Percentiles rank a stretch among this genome's conserved stretches.
Evolutionary conservation across 2,797 vertebrate species (phyloP).

Genomic region (Malurus splendens): DNA sequence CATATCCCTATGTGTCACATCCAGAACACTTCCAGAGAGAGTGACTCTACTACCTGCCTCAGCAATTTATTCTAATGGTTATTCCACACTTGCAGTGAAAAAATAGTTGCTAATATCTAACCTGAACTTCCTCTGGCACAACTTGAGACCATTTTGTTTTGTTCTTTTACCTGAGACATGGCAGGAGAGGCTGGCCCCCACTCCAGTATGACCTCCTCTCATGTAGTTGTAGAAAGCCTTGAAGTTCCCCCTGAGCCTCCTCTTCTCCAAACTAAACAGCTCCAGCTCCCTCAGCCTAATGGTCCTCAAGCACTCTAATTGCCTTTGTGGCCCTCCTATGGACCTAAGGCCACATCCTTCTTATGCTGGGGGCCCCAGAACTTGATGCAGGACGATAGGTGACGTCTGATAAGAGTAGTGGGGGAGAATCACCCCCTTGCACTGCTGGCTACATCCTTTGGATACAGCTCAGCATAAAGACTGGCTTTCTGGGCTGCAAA

Average conservation of each 20-base stretch:
- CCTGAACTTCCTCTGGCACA: background rate
- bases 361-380: background rate
- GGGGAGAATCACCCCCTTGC: background rate
- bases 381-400: background rate
- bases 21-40: background rate
- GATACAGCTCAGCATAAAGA: background rate
- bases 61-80: background rate
- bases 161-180: background rate
- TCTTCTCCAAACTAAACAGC: background rate
- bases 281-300: background rate
- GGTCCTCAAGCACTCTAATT: background rate
- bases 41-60: background rate
- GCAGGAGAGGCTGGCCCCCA: background rate
- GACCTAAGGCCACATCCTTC: background rate
- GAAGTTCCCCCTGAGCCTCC: background rate
- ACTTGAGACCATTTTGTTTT: background rate
- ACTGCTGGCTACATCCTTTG: background rate
- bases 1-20: background rate
- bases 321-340: background rate
- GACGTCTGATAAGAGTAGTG: background rate
- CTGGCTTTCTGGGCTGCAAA: background rate
- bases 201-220: background rate
- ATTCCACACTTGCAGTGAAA: background rate
- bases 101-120: background rate
- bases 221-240: background rate